Evolutionary conservation across 2,888 invertebrate species (phyloP).

Genomic region (Perdita meconis): DNA sequence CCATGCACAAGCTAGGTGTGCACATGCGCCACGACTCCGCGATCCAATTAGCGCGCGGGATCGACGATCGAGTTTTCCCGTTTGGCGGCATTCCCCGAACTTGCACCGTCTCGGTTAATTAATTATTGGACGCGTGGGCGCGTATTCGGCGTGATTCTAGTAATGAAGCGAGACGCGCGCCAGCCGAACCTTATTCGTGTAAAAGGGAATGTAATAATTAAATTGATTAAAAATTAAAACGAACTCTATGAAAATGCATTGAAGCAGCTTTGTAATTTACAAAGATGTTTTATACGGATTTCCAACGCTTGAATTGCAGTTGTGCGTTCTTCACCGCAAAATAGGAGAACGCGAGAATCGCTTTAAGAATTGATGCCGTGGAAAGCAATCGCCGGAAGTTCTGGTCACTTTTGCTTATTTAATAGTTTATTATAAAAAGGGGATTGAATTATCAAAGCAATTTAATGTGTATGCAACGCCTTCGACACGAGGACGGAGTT

Average conservation of each 20-base stretch:
- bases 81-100: constrained; percentile 46
- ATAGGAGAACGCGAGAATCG: constrained; percentile 5
- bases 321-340: constrained; percentile 1
- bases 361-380: not conserved
- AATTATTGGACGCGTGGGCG: constrained; percentile 30
- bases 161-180: not conserved
- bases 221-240: too few relatives aligned
- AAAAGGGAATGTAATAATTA: too few relatives aligned
- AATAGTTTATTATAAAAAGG: constrained; percentile 10
- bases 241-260: too few relatives aligned
- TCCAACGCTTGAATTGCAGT: too few relatives aligned
- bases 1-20: constrained; percentile 38
- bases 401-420: constrained; percentile 3
- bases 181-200: too few relatives aligned
- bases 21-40: constrained; percentile 26
- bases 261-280: too few relatives aligned
- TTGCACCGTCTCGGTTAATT: constrained; percentile 43
- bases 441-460: constrained; percentile 4
- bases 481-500: constrained; percentile 6
- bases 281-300: too few relatives aligned
- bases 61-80: constrained; percentile 42
- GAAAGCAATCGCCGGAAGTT: constrained; percentile 7
- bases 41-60: constrained; percentile 51
- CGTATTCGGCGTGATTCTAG: constrained; percentile 16
- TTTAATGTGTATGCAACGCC: constrained; percentile 11